Base-by-base conservation (phyloP, 2,797 vertebrate species). In the Hippoglossus hippoglossus region DNA sequence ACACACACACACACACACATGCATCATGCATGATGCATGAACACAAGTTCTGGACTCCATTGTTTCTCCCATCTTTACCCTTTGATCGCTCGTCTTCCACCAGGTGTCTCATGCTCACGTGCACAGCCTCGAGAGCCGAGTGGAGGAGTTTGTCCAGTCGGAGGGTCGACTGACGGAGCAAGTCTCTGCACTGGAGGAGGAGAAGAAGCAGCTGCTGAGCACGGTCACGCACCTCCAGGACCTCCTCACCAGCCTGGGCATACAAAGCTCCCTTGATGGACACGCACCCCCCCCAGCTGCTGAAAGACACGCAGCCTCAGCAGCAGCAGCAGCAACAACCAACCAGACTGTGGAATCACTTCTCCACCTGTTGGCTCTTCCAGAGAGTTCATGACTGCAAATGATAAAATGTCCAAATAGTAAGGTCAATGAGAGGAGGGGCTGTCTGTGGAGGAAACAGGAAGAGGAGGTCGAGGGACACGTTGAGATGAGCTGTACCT, bases 81-180 rank as follows among this genome's bases (percentile, higher is more conserved):
- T 28, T 34, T n/a, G 10, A 5, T 47, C 11, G 11, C 3, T 61
- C 25, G 24, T 13, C 19, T 57, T 10, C 66, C 61, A 39, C 19
- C 84, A 99, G 98, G 93, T 96, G 84, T 96, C 97, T 8, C 96
- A 98, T 44, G 94, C 94, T 4, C 94, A 93, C 0, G 89, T 97
- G 21, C 95, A 96, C 79, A 92, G 89, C 71, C 93, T 99, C 52
- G 85, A 96, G 88, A 85, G 80, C 73, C 96, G 76, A 0, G 83
- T 94, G 77, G 86, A 92, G 63, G 58, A 60, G 44, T 63, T 94
- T 69, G 79, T 50, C 31, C 87, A 87, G 82, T 90, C 88, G 0
- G 96, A 98, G 82, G 75, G 79, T 68, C 94, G 79, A 70, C 80
- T 98, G 84, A 96, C 90, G 81, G 94, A 95, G 77, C 94, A 95